phyloP scores from a whole-genome alignment of 2,113 vertebrate species.

The Megatriorchis doriae region DNA sequence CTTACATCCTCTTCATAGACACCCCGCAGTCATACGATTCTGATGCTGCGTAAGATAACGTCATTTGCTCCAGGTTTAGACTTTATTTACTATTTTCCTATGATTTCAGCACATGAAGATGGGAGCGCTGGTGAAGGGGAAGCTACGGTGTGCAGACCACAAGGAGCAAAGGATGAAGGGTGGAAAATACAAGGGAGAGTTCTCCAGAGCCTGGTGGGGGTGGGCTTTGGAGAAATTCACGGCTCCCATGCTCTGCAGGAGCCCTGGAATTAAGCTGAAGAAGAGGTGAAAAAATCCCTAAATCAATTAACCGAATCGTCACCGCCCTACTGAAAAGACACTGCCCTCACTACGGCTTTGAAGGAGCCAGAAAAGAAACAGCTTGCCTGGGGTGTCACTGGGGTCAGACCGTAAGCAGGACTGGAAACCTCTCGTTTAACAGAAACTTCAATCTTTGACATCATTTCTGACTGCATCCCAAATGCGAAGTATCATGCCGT shows the following conservation, averaged over 20 bases:
- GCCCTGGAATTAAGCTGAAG: neutral
- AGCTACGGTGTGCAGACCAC: neutral
- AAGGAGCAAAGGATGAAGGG: neutral
- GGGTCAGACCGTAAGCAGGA: neutral
- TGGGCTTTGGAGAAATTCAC: neutral
- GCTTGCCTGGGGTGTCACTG: neutral
- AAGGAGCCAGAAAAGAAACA: neutral
- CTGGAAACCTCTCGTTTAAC: neutral
- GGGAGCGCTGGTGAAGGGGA: conserved; percentile 34
- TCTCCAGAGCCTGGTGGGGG: neutral
- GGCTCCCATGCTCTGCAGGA: neutral
- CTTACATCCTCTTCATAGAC: neutral
- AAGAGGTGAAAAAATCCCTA: neutral
- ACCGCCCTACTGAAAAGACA: neutral
- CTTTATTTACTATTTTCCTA: conserved; percentile 14
- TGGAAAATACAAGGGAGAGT: neutral
- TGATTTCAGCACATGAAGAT: neutral
- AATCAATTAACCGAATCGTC: accelerated
- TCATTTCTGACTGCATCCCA: neutral
- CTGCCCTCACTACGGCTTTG: neutral
- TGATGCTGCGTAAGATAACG: neutral
- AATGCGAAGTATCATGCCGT: accelerated
- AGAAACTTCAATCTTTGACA: neutral
- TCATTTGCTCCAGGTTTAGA: neutral
- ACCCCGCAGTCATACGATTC: neutral